Conservation (phyloP, 2,888 invertebrate species). For the Philhelius pedissequus region DNA sequence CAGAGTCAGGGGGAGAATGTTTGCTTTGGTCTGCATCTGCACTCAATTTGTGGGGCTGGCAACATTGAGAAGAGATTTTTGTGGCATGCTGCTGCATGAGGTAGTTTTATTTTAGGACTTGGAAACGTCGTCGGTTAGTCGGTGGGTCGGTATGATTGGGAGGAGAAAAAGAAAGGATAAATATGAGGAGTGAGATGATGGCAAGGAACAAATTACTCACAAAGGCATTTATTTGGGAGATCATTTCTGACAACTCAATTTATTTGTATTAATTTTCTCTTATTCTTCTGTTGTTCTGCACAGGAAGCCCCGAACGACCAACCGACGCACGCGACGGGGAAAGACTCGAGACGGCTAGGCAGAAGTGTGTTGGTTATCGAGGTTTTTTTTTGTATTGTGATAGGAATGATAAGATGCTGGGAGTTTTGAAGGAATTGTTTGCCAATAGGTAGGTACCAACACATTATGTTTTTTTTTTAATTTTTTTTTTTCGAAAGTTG, state of each 20-base stretch:
- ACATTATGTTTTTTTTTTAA: too few relatives aligned
- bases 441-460: not conserved
- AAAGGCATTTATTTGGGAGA: conserved; percentile 79
- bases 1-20: conserved; percentile 62
- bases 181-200: not conserved
- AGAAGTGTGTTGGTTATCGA: not conserved
- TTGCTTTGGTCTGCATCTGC: conserved; percentile 68
- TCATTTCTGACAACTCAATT: conserved; percentile 79
- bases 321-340: too few relatives aligned
- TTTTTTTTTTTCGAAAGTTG: conserved; percentile 10
- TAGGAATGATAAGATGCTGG: not conserved
- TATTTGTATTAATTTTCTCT: conserved; percentile 79
- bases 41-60: conserved; percentile 66
- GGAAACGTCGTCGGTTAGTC: not conserved
- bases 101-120: conserved; percentile 6
- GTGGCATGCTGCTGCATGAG: conserved; percentile 18
- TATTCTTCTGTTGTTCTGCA: conserved; percentile 74
- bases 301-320: conserved; percentile 38
- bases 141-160: too few relatives aligned
- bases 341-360: not conserved
- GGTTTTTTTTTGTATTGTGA: conserved; percentile 15
- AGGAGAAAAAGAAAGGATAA: too few relatives aligned
- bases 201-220: conserved; percentile 77
- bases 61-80: conserved; percentile 63
- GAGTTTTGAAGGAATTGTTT: not conserved